These are phyloP conservation scores for Ochotona curzoniae DNA, from an alignment of 2,113 vertebrate genomes.

Conservation along the genomic window DNA sequence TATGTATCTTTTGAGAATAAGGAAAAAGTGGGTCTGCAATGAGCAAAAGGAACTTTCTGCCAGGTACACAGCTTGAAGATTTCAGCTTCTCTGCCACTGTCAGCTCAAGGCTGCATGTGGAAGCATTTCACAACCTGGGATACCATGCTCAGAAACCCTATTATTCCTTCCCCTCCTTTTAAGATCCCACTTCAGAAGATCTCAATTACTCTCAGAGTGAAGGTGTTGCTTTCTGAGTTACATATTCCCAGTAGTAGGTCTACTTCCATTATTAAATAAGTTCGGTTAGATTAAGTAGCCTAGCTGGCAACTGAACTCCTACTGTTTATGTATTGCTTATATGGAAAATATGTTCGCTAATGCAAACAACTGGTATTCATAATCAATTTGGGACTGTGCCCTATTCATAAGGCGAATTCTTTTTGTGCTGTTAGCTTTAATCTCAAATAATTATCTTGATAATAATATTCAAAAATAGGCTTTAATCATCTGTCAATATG, in stretches of 20 bases:
- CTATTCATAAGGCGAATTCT: slow-evolving; percentile 21
- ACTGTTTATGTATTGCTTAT: slow-evolving; percentile 44
- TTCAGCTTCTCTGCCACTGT: background rate
- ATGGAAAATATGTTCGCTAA: background rate
- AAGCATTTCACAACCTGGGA: background rate
- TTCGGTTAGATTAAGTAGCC: background rate
- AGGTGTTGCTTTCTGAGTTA: background rate
- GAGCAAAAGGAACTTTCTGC: background rate
- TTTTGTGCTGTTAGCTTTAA: slow-evolving; percentile 29
- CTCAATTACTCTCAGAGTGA: background rate
- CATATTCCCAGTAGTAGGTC: background rate
- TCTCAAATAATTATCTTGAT: slow-evolving; percentile 25
- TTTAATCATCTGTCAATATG: background rate
- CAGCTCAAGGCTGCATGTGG: background rate
- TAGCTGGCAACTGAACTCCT: background rate
- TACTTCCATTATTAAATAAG: slow-evolving; percentile 7
- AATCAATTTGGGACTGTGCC: background rate
- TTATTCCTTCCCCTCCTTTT: background rate
- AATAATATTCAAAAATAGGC: slow-evolving; percentile 45
- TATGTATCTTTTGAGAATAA: background rate
- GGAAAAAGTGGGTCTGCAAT: background rate
- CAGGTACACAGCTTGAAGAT: background rate
- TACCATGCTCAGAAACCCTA: background rate
- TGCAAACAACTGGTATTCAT: background rate
- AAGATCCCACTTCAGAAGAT: background rate